Evolutionary conservation across 2,888 invertebrate genomes (phyloP), one percentile per base, ranked within the genome.

Genomic region (Hydroisotoma schaefferi): DNA sequence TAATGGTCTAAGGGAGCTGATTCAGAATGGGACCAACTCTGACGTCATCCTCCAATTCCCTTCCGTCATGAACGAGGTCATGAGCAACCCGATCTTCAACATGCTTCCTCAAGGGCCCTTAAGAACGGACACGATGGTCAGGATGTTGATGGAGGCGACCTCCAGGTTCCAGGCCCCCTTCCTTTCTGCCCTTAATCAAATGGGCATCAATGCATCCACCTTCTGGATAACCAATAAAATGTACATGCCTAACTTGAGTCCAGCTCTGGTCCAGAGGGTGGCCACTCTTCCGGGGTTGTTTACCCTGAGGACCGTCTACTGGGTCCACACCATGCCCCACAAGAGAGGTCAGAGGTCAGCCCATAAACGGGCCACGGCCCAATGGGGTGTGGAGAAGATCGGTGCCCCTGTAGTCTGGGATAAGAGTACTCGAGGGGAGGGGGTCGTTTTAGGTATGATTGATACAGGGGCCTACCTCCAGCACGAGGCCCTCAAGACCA

Each of bases 161-260:
- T 23, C 18, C 8, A 25, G 23, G 6, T 22, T n/a, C 6, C 47
- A 47, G n/a, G 47, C 47, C 26, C 47, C 47, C 22, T 12, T 47
- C 22, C 20, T 47, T n/a, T 18, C 15, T 8, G 23, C 20, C 5
- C n/a, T 47, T 8, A 25, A 6, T 23, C 22, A 8, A 5, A 6
- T 47, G 5, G 47, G 47, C 18, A 8, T 47, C 25, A 18, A 25
- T 8, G 6, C 22, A 6, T 23, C 47, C 10, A 20, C 47, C 8
- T 47, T 47, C 47, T 47, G 47, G 47, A 43, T 43, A 6, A 18
- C 43, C 8, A 43, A 43, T 18, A 43, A 43, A 20, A 6, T 43
- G 6, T 8, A 8, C 10, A 43, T 43, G 6, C 8, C 8, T 6
- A 18, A 20, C 12, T 8, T 18, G 6, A 43, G 43, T 18, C 43